Conservation (phyloP, 1,140 invertebrate species). For the Hetaerina americana region DNA sequence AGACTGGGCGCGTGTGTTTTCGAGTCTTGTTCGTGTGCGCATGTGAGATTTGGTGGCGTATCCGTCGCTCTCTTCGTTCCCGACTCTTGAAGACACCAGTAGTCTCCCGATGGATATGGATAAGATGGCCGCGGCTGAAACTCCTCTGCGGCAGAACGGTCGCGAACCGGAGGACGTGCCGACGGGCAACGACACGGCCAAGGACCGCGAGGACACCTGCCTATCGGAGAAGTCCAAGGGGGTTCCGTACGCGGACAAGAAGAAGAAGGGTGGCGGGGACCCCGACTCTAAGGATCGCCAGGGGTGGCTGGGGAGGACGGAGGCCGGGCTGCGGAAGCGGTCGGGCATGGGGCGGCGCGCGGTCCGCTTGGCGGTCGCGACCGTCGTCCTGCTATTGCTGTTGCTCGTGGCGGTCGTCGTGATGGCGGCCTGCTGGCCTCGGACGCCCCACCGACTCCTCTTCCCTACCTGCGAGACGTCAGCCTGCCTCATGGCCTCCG, state of each 20-base stretch:
- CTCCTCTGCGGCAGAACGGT: background rate
- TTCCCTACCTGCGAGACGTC: constrained; percentile 23
- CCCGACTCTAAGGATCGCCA: background rate
- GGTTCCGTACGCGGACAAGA: background rate
- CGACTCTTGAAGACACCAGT: too few species aligned
- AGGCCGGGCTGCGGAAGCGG: constrained; percentile 20
- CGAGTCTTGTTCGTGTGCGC: too few species aligned
- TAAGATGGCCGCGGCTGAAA: too few species aligned
- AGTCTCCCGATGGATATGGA: background rate
- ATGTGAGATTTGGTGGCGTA: too few species aligned
- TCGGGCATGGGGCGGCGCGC: constrained; percentile 19
- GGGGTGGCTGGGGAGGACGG: background rate
- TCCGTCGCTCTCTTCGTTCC: too few species aligned
- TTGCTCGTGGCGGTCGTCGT: constrained; percentile 25
- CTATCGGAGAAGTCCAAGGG: background rate
- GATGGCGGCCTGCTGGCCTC: constrained; percentile 25
- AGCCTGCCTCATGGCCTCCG: constrained; percentile 23
- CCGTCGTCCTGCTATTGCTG: constrained; percentile 21
- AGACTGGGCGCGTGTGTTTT: too few species aligned
- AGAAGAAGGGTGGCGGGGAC: background rate
- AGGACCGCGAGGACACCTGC: background rate
- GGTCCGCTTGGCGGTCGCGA: constrained; percentile 20
- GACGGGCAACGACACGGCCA: background rate
- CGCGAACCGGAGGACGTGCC: background rate
- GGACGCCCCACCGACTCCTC: constrained; percentile 18